Base-by-base conservation (phyloP, 2,888 invertebrate species). In the Aradus depressus region DNA sequence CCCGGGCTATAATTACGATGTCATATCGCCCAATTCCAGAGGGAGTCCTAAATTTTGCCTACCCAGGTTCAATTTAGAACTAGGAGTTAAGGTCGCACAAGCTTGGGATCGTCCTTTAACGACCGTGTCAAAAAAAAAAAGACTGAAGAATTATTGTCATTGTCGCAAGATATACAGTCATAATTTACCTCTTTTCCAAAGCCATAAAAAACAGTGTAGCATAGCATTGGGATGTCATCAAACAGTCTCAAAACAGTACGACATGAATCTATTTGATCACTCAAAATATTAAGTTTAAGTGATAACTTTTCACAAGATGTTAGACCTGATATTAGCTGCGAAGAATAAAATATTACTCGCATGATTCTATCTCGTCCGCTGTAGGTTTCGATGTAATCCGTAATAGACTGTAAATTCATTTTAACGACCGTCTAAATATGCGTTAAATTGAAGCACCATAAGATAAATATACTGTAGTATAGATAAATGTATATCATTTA, bases 331-430 rank as follows among this genome's bases (percentile, higher is more conserved):
- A 80, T 74, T 26, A 84, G 70, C 66, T 86, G 86, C 45, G 82
- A 76, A 43, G 80, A 72, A 62, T 89, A 90, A 61, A 86, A 85
- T 48, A 87, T 71, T 55, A 82, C 75, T 60, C 87, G 76, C 59
- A 90, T 77, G 26, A 87, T 63, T 59, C 88, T 88, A 71, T 90
- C 89, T 65, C 89, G 75, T n/a, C 89, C 89, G 64, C 78, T 79
- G 65, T 89, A 86, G 42, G 80, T 82, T 58, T 85, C 82, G 60
- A 90, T 19, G 26, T 49, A 51, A 10, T 54, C 54, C 25, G 49
- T 41, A n/a, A 39, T 14, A 12, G 16, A 21, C 18, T 54, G 41
- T 22, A 49, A 28, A 25, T 41, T 49, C 49, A 49, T 49, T 4
- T 2, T 35, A 21, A 25, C 4, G 26, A 45, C 14, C n/a, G n/a